Percentiles rank a stretch among this genome's conserved stretches.
phyloP scores from a whole-genome alignment of 1,140 invertebrate genomes.

The Delia radicum region DNA sequence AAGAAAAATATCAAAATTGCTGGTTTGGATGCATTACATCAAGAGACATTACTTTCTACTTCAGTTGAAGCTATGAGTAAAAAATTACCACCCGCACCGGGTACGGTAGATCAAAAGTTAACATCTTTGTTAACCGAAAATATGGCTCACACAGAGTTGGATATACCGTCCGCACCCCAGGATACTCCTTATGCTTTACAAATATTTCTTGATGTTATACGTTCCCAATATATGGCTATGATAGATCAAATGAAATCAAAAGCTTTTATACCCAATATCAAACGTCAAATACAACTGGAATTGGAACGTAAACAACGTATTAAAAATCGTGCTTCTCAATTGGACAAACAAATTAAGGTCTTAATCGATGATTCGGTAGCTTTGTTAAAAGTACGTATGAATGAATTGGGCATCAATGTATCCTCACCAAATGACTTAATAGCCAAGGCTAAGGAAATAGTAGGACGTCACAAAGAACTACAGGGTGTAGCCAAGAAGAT shows the following conservation, averaged over 20 bases:
- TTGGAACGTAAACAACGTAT: constrained; percentile 80
- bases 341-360: constrained; percentile 88
- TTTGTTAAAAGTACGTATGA: constrained; percentile 84
- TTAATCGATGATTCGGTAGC: constrained; percentile 90
- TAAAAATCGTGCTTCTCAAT: constrained; percentile 75
- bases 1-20: constrained; percentile 62
- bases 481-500: constrained; percentile 82
- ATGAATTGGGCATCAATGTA: constrained; percentile 84
- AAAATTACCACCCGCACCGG: constrained; percentile 77
- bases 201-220: constrained; percentile 79
- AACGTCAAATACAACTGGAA: constrained; percentile 78
- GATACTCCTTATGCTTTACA: constrained; percentile 84
- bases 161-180: constrained; percentile 73
- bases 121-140: constrained; percentile 70
- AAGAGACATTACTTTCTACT: constrained; percentile 85
- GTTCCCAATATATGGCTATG: constrained; percentile 80
- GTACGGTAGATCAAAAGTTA: constrained; percentile 86
- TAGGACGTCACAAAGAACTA: constrained; percentile 85
- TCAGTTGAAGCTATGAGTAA: constrained; percentile 62
- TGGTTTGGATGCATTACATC: constrained; percentile 86
- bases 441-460: constrained; percentile 89
- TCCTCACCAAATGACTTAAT: constrained; percentile 81
- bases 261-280: constrained; percentile 70
- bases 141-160: constrained; percentile 75
- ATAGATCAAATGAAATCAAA: constrained; percentile 79